These are phyloP conservation scores for Cnemophilus loriae DNA, from an alignment of 2,113 vertebrate species.

Conservation along the genomic window DNA sequence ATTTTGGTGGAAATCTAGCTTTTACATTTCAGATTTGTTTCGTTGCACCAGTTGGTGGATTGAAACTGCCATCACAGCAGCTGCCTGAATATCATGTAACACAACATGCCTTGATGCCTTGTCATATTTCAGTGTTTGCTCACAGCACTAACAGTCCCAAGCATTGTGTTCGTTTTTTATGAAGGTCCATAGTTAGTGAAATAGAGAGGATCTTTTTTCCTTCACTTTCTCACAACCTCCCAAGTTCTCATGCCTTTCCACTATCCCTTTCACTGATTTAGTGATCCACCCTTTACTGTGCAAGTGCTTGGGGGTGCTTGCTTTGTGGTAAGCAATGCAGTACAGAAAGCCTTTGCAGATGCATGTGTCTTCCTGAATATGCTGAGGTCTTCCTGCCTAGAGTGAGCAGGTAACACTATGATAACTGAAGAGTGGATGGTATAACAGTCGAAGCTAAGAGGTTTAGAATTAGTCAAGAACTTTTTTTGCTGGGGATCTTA, in stretches of 20 bases:
- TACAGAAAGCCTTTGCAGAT: not conserved
- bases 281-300: not conserved
- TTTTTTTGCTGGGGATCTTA: not conserved
- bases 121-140: slow-evolving; percentile 48
- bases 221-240: not conserved
- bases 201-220: not conserved
- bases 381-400: not conserved
- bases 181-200: not conserved
- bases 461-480: not conserved
- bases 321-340: not conserved
- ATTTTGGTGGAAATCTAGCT: slow-evolving; percentile 53
- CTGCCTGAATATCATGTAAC: slow-evolving; percentile 53
- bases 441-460: not conserved
- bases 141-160: not conserved
- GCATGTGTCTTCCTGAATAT: not conserved
- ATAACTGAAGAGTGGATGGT: not conserved
- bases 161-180: slow-evolving; percentile 16
- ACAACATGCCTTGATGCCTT: slow-evolving; percentile 43
- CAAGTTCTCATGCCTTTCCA: slow-evolving; percentile 6
- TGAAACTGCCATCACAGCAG: slow-evolving; percentile 44
- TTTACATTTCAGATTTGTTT: slow-evolving; percentile 66
- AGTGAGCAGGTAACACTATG: not conserved
- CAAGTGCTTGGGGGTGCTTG: not conserved
- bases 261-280: not conserved
- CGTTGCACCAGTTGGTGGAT: slow-evolving; percentile 40